A percentile compares a stretch with the other conserved stretches of the same genome.
Evolutionary conservation across 2,113 vertebrate genomes (phyloP).

Genomic region (Orthonyx spaldingii): DNA sequence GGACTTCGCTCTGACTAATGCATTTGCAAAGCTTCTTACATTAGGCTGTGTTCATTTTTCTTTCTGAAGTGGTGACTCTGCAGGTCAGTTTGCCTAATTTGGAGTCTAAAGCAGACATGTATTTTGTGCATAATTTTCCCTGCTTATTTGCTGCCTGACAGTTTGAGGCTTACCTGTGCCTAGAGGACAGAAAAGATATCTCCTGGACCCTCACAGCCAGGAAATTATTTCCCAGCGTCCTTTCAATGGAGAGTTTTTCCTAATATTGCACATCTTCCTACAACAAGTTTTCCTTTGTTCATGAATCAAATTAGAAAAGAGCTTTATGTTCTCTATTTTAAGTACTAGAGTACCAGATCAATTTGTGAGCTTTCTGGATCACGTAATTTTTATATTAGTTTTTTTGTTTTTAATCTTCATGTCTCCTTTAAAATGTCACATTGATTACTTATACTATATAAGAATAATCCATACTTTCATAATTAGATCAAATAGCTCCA

Average conservation of each 20-base stretch:
- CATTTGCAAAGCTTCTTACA: conserved; percentile 29
- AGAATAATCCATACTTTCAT: conserved; percentile 44
- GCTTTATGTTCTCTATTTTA: conserved; percentile 18
- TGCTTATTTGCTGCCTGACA: background rate
- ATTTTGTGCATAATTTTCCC: background rate
- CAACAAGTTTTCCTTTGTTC: background rate
- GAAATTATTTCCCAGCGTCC: background rate
- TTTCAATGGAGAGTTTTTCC: background rate
- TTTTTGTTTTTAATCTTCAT: conserved; percentile 29
- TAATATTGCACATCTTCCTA: background rate
- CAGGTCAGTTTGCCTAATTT: conserved; percentile 13
- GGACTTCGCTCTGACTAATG: background rate
- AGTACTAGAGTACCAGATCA: conserved; percentile 6
- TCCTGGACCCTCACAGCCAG: background rate
- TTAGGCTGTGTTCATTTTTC: conserved; percentile 18
- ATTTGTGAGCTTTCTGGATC: conserved; percentile 32
- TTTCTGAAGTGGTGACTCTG: background rate
- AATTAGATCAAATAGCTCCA: conserved; percentile 26
- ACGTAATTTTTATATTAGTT: background rate
- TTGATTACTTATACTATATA: conserved; percentile 7
- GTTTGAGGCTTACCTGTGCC: background rate
- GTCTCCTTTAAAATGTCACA: conserved; percentile 46
- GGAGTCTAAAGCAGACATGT: background rate
- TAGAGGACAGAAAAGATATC: background rate
- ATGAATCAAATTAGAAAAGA: background rate